These are phyloP conservation scores for Natator depressus DNA, from an alignment of 2,113 vertebrate species.

Conservation along the genomic window DNA sequence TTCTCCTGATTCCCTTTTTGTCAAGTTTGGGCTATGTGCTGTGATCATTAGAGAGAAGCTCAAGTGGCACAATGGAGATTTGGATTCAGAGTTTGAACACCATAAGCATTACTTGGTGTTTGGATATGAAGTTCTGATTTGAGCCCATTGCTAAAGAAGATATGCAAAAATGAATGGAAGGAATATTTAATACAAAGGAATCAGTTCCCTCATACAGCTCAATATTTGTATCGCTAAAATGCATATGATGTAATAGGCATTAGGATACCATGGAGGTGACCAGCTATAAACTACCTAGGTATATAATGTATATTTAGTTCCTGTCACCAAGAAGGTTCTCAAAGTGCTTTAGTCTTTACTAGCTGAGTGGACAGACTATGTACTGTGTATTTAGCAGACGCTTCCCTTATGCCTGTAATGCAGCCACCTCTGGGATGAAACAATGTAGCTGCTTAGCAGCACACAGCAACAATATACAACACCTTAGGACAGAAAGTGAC, in stretches of 20 bases:
- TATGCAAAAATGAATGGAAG: neutral
- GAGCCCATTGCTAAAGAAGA: neutral
- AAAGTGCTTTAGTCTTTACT: neutral
- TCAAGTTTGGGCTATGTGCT: neutral
- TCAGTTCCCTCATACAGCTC: neutral
- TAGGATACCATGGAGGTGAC: neutral
- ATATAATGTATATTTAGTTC: neutral
- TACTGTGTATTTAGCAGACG: neutral
- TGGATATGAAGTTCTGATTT: neutral
- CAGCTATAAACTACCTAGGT: neutral
- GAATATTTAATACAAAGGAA: neutral
- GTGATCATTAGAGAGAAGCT: neutral
- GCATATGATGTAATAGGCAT: neutral
- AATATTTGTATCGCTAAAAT: neutral
- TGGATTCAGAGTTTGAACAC: neutral
- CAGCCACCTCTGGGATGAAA: neutral
- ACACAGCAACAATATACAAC: neutral
- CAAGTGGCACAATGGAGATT: neutral
- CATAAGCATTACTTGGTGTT: neutral
- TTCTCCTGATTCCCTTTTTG: neutral
- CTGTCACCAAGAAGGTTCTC: neutral
- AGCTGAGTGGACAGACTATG: neutral
- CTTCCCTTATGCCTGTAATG: neutral
- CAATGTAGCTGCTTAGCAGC: neutral
- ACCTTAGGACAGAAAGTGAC: neutral